A percentile compares a stretch with the other conserved stretches of the same genome.
Evolutionary conservation across 53 echinoderm and acorn worm genomes (phyloP).

Genomic region (Stichopus horrens): DNA sequence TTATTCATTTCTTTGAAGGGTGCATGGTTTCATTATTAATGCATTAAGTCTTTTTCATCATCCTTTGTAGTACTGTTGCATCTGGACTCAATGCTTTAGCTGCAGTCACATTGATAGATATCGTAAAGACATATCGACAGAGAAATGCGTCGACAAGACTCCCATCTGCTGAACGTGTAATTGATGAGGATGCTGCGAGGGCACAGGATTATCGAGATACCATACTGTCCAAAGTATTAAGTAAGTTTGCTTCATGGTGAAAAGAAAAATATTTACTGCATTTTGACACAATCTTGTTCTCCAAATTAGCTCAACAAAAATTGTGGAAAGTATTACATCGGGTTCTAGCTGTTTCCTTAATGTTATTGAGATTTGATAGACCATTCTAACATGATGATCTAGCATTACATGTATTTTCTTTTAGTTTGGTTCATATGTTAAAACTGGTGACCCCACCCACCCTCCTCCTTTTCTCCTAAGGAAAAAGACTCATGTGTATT

Average conservation of each 20-base stretch:
- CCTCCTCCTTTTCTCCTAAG: too few relatives aligned
- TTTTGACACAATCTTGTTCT: too few relatives aligned
- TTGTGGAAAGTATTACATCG: too few relatives aligned
- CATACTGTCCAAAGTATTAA: conserved; percentile 77
- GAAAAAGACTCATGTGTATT: too few relatives aligned
- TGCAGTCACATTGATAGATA: conserved; percentile 86
- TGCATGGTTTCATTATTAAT: background rate
- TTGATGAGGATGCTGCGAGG: background rate
- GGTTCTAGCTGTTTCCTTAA: too few relatives aligned
- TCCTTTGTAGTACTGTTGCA: conserved; percentile 73
- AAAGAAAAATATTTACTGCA: too few relatives aligned
- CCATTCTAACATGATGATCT: too few relatives aligned
- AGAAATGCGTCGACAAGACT: background rate
- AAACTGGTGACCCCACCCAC: too few relatives aligned
- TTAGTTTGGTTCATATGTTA: background rate
- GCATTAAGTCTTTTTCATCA: background rate
- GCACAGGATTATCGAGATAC: conserved; percentile 78
- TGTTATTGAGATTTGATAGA: too few relatives aligned
- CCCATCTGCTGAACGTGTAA: background rate
- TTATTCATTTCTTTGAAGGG: too few relatives aligned
- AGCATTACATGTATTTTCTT: background rate
- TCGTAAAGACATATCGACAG: conserved; percentile 65
- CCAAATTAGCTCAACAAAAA: too few relatives aligned
- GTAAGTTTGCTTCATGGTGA: conserved; percentile 55
- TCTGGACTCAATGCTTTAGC: conserved; percentile 90